These are phyloP conservation scores for Poecilia velifera DNA, from an alignment of 2,797 vertebrate species.

Conservation along the genomic window DNA sequence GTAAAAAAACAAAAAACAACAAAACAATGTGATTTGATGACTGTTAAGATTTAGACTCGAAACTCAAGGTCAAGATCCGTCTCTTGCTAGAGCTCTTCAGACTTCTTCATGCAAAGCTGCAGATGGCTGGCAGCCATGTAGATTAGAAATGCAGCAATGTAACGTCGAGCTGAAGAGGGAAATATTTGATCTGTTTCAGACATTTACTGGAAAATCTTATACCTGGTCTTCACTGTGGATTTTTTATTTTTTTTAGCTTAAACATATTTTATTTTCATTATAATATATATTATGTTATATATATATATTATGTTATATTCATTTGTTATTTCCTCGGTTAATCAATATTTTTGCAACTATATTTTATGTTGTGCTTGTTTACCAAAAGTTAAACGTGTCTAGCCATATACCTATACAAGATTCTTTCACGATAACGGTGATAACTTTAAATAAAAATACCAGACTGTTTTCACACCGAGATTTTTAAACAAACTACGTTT, in stretches of 20 bases:
- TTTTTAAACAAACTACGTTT: not conserved
- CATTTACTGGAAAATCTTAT: slow-evolving; percentile 39
- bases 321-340: not conserved
- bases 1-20: not conserved
- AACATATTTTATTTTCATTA: not conserved
- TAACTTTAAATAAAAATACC: not conserved
- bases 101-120: slow-evolving; percentile 16
- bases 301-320: no score
- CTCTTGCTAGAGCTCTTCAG: slow-evolving; percentile 35
- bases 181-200: slow-evolving; percentile 46
- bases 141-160: slow-evolving; percentile 66
- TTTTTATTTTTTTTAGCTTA: slow-evolving; percentile 23
- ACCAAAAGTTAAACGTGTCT: slow-evolving; percentile 17
- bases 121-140: slow-evolving; percentile 34
- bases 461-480: not conserved
- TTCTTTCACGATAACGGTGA: not conserved
- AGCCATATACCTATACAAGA: not conserved
- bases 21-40: not conserved
- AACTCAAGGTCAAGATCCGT: slow-evolving; percentile 26
- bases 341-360: slow-evolving; percentile 4
- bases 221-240: slow-evolving; percentile 38
- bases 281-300: no score
- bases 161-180: slow-evolving; percentile 55
- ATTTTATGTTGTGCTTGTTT: not conserved
- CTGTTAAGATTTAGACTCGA: slow-evolving; percentile 5